These are phyloP conservation scores for Ctenopoma kingsleyae DNA, from an alignment of 2,797 vertebrate species.

Conservation along the genomic window DNA sequence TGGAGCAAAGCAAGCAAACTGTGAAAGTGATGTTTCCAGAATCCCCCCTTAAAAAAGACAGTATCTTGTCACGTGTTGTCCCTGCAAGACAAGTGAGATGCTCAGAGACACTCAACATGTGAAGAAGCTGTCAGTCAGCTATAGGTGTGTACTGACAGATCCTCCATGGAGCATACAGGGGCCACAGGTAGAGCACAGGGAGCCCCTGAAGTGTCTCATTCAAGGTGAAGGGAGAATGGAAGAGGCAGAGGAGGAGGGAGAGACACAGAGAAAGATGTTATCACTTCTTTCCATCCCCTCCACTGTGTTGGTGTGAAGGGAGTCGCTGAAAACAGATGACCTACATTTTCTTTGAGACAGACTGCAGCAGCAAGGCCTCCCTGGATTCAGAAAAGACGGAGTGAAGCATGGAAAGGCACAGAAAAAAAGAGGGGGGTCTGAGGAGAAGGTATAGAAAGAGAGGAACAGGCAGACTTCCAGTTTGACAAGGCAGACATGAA, in stretches of 20 bases:
- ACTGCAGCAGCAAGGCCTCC: constrained; percentile 68
- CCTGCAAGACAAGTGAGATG: constrained; percentile 37
- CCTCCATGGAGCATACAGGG: constrained; percentile 26
- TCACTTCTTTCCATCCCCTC: constrained; percentile 66
- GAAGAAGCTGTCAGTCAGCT: constrained; percentile 58
- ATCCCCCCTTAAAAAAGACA: constrained; percentile 1
- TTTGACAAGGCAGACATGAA: constrained; percentile 59
- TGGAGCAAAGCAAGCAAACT: constrained; percentile 16
- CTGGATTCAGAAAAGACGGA: constrained; percentile 42
- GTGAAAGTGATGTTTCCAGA: background rate
- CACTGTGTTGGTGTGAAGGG: constrained; percentile 69
- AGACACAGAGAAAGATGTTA: constrained; percentile 60
- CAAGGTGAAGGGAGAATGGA: constrained; percentile 38
- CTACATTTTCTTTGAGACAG: constrained; percentile 82
- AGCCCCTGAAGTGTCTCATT: constrained; percentile 68
- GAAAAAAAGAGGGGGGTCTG: background rate
- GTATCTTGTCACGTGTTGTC: constrained; percentile 11
- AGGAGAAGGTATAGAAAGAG: constrained; percentile 34
- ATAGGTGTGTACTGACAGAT: constrained; percentile 18
- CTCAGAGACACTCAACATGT: constrained; percentile 12
- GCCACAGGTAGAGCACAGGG: constrained; percentile 56
- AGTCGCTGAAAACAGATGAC: constrained; percentile 79
- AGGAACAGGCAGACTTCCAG: constrained; percentile 54
- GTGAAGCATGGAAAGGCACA: constrained; percentile 25
- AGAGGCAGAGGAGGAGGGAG: background rate